Evolutionary conservation across 2,888 invertebrate species (phyloP), one percentile per base, ranked within the genome.

Genomic region (Cephus sareptanus): DNA sequence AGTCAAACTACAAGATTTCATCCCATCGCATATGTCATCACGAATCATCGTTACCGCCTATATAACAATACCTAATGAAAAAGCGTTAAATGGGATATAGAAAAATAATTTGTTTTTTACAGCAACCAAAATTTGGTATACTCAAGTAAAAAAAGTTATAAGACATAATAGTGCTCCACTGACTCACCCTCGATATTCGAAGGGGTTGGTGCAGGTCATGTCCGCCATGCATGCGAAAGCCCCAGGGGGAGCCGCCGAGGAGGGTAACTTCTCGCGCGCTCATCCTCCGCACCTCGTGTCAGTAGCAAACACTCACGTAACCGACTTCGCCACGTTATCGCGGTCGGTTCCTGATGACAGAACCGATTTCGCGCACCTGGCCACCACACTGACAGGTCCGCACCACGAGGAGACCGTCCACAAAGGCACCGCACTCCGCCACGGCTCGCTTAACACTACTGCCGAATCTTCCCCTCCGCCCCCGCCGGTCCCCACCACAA

Each of bases 211-310:
- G 95, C 86, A 94, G 94, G 92, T 97, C 97, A 87, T 93, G 94
- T 83, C 97, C 97, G 83, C 97, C 97, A 92, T 96, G 95, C 95
- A 97, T 95, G 84, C 97, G 95, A 93, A 97, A 97, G 88, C 97
- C 97, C 97, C 97, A 97, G 85, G 97, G 97, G 91, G 96, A 94
- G 83, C 97, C 97, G 85, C 97, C 97, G 89, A 95, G 94, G 90
- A 97, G 93, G 90, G 95, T 94, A 91, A 97, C 95, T 92, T 95
- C 95, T 87, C 95, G 93, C 84, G 95, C 93, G 89, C 35, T 74
- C 35, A 34, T 34, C 34, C 34, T 34, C 34, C 23, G 4, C 34
- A 34, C n/a, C 74, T n/a, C n/a, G 12, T n/a, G 74, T 6, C 74
- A n/a, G 31, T 12, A 34, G 3, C 34, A 74, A 13, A 23, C 34